Evolutionary conservation across 1,140 invertebrate species (phyloP).

Genomic region (Drosophila micromelanica): DNA sequence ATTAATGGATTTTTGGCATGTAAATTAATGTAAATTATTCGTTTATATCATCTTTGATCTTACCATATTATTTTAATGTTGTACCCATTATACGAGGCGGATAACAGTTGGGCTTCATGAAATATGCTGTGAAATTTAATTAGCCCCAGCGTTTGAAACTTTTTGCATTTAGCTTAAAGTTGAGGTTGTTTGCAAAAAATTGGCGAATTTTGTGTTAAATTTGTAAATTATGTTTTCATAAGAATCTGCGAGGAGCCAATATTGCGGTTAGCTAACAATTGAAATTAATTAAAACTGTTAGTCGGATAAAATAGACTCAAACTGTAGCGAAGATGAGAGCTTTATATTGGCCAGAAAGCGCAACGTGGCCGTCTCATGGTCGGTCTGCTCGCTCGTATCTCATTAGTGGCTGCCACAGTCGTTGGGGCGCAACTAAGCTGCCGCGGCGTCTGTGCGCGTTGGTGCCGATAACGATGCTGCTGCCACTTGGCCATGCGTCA

Average conservation of each 20-base stretch:
- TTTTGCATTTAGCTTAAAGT: background rate
- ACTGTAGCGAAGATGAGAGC: background rate
- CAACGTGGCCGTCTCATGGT: constrained; percentile 7
- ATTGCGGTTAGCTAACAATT: constrained; percentile 34
- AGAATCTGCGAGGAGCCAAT: background rate
- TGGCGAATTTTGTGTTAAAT: background rate
- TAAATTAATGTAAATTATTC: constrained; percentile 22
- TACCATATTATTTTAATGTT: constrained; percentile 2
- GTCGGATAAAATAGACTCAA: background rate
- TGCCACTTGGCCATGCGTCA: constrained; percentile 50
- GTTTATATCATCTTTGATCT: constrained; percentile 11
- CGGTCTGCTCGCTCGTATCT: constrained; percentile 18
- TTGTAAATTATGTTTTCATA: constrained; percentile 27
- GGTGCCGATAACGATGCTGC: constrained; percentile 60
- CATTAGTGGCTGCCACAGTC: constrained; percentile 22
- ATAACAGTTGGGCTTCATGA: background rate
- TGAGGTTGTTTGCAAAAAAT: background rate
- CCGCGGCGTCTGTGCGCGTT: constrained; percentile 25
- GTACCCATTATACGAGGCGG: background rate
- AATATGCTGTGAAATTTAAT: constrained; percentile 27
- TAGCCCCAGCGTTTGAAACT: background rate
- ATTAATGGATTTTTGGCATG: constrained; percentile 9
- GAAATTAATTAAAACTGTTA: constrained; percentile 46
- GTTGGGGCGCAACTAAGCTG: constrained; percentile 41
- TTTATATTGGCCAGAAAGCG: constrained; percentile 4